Conservation (phyloP, 2,888 invertebrate genomes). For the Pollenia angustigena region DNA sequence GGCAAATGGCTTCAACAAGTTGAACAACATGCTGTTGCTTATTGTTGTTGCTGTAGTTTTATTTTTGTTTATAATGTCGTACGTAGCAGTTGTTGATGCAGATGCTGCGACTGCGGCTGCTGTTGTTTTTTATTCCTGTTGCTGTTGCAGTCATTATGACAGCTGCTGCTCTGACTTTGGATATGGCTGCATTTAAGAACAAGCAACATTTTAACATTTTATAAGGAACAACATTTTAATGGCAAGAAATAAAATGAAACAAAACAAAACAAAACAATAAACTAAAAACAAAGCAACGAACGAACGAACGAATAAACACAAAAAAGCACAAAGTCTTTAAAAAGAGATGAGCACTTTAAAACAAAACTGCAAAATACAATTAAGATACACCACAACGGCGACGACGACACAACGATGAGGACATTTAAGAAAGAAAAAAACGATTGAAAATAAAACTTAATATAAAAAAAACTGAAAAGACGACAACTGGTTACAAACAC, state of each 20-base stretch:
- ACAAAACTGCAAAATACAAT: slow-evolving; percentile 72
- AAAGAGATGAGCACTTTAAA: slow-evolving; percentile 70
- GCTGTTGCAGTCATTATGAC: slow-evolving; percentile 45
- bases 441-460: slow-evolving; percentile 41
- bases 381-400: slow-evolving; percentile 68
- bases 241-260: slow-evolving; percentile 45
- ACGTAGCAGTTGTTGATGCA: slow-evolving; percentile 35
- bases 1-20: slow-evolving; percentile 72
- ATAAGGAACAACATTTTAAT: slow-evolving; percentile 62
- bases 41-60: slow-evolving; percentile 7
- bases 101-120: slow-evolving; percentile 43
- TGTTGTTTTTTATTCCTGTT: slow-evolving; percentile 42
- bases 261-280: slow-evolving; percentile 22
- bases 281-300: too few species aligned
- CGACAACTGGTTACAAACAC: slow-evolving; percentile 72
- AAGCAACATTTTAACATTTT: slow-evolving; percentile 52
- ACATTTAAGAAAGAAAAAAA: slow-evolving; percentile 64
- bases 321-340: slow-evolving; percentile 53
- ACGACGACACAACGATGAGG: slow-evolving; percentile 66
- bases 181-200: slow-evolving; percentile 34
- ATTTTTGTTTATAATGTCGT: slow-evolving; percentile 29
- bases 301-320: background rate
- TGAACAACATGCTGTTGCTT: slow-evolving; percentile 62
- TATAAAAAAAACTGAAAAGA: slow-evolving; percentile 45
- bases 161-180: slow-evolving; percentile 39